Evolutionary conservation across 2,888 invertebrate genomes (phyloP).

Genomic region (Spicauda simplicius): DNA sequence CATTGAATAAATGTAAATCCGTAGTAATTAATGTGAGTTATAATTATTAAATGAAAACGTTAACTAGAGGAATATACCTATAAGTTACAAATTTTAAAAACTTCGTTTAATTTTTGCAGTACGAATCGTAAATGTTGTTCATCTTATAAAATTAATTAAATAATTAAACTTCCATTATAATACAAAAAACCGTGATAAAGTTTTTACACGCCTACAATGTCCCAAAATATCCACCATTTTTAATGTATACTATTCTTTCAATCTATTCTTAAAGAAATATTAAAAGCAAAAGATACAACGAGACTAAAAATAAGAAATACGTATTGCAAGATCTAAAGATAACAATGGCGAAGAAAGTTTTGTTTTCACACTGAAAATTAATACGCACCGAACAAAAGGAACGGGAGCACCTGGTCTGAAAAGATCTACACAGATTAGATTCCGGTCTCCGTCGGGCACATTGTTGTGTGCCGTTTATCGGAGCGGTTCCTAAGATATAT

Average conservation of each 20-base stretch:
- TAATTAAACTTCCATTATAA: no score
- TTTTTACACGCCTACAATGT: no score
- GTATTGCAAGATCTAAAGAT: neutral
- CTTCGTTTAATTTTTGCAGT: no score
- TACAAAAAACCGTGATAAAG: no score
- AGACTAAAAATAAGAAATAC: no score
- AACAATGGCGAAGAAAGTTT: constrained; percentile 31
- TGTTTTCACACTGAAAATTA: constrained; percentile 40
- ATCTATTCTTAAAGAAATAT: no score
- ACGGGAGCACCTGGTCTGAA: constrained; percentile 45
- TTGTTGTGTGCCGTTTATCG: constrained; percentile 67
- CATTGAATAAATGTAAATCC: constrained; percentile 23
- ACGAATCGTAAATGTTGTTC: no score
- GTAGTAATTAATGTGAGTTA: constrained; percentile 24
- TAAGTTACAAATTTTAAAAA: no score
- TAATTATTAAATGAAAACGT: constrained; percentile 14
- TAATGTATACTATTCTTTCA: no score
- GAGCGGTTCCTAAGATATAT: constrained; percentile 72
- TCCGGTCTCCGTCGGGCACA: constrained; percentile 54
- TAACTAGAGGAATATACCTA: neutral
- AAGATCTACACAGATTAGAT: constrained; percentile 56
- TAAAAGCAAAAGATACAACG: no score
- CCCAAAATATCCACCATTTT: no score
- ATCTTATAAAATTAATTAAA: no score
- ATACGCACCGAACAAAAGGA: constrained; percentile 44